Percentiles rank a stretch among this genome's conserved stretches.
These are phyloP conservation scores for Hoplostethus mediterraneus DNA, from an alignment of 2,797 vertebrate genomes.

Conservation along the genomic window DNA sequence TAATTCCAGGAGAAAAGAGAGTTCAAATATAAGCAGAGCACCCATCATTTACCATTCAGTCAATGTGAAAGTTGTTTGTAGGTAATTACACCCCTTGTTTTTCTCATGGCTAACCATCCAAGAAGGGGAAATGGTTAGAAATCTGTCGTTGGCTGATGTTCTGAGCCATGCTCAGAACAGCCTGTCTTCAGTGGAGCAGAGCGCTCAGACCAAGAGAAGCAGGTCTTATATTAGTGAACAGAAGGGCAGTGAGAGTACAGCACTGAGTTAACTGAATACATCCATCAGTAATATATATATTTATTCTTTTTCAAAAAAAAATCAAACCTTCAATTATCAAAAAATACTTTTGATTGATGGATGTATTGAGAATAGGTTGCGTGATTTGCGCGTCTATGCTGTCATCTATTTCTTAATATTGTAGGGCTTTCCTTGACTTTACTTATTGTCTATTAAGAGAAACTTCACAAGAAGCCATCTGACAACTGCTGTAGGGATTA, in stretches of 20 bases:
- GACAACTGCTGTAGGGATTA: not conserved
- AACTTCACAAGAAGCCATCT: not conserved
- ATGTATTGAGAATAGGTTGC: not conserved
- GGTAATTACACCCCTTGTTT: slow-evolving; percentile 75
- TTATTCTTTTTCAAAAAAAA: too few species aligned
- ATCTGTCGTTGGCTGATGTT: slow-evolving; percentile 41
- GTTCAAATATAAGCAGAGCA: slow-evolving; percentile 52
- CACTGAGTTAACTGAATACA: not conserved
- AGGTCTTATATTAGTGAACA: slow-evolving; percentile 6
- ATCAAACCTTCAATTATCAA: not conserved
- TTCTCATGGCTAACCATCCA: slow-evolving; percentile 70
- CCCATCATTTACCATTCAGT: slow-evolving; percentile 53
- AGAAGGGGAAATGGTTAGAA: slow-evolving; percentile 64
- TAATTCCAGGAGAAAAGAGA: slow-evolving; percentile 40
- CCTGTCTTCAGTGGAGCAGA: slow-evolving; percentile 51
- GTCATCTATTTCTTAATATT: not conserved
- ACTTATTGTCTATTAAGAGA: not conserved
- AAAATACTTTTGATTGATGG: slow-evolving; percentile 9
- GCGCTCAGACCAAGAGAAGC: slow-evolving; percentile 8
- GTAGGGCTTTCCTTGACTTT: not conserved
- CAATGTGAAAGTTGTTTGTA: slow-evolving; percentile 62
- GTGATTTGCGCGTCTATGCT: slow-evolving; percentile 3
- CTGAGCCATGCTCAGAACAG: slow-evolving; percentile 45
- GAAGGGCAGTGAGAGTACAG: not conserved
- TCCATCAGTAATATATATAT: not conserved